Evolutionary conservation across 2,113 vertebrate species (phyloP).

Genomic region (Pardalotus punctatus): DNA sequence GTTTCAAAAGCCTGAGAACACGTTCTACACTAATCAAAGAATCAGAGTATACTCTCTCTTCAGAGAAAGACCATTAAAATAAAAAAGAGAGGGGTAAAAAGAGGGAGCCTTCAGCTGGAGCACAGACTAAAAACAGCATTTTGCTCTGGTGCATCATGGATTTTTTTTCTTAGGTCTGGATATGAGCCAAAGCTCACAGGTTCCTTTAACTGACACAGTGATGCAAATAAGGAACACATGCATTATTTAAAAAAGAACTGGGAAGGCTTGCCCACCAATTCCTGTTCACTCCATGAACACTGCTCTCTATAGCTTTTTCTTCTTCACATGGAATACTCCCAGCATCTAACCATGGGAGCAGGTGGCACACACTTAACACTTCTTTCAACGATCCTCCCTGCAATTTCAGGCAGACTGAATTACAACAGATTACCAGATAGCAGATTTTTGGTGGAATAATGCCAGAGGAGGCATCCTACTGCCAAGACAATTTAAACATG

Average conservation of each 20-base stretch:
- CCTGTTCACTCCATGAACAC: neutral
- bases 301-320: neutral
- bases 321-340: neutral
- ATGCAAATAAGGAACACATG: neutral
- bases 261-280: neutral
- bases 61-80: neutral
- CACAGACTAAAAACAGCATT: neutral
- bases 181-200: neutral
- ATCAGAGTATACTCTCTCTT: neutral
- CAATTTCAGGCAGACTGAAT: constrained; percentile 14
- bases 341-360: neutral
- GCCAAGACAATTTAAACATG: constrained; percentile 25
- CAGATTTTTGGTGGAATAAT: constrained; percentile 8
- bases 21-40: neutral
- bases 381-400: neutral
- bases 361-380: constrained; percentile 1
- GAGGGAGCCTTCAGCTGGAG: neutral
- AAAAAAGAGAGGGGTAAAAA: neutral
- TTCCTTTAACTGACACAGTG: neutral
- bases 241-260: neutral
- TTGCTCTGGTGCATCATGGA: neutral
- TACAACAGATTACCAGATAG: constrained; percentile 14
- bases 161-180: neutral
- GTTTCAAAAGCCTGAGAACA: neutral
- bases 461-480: constrained; percentile 23